Base-by-base conservation (phyloP, 2,888 invertebrate genomes). In the Aleiodes alternator region DNA sequence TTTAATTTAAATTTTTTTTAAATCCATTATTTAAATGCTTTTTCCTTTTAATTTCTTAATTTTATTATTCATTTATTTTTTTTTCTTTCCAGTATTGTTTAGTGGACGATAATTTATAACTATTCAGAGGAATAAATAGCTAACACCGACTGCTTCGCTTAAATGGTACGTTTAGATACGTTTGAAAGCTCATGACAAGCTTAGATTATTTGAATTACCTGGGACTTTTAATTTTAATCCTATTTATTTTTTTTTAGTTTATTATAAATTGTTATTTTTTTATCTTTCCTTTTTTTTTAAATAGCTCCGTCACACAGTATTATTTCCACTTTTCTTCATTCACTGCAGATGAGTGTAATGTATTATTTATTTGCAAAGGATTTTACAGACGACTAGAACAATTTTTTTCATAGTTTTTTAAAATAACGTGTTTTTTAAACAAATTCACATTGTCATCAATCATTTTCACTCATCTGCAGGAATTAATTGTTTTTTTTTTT, bases 91-190 rank as follows among this genome's bases (percentile, higher is more conserved):
- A 86, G 83, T 86, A 86, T 83, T 85, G 53, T 82, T 78, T 85
- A 87, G 84, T 86, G 86, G 87, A 88, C 85, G 87, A 87, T 82
- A 83, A 86, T 86, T 86, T 83, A 85, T 83, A 83, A 82, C 85
- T 84, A 85, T 82, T 82, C 86, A 86, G 85, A 84, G 87, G 84
- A 82, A 87, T 86, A 87, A 87, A 87, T 84, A 83, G 84, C 86
- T 88, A 87, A 88, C 86, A 87, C 85, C 84, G 82, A 88, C 83
- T 85, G 85, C 83, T 34, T 84, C 82, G 83, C 82, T 86, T 84
- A 82, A 82, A 84, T 82, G 79, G 82, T 85, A 84, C 79, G 81
- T 84, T 82, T 77, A 75, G 50, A 75, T 73, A 69, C 55, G 68
- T 66, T 72, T 76, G 16, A 82, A 84, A 87, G 83, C 82, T 84